These are phyloP conservation scores for Atrichornis clamosus DNA, from an alignment of 2,113 vertebrate species.

Conservation along the genomic window DNA sequence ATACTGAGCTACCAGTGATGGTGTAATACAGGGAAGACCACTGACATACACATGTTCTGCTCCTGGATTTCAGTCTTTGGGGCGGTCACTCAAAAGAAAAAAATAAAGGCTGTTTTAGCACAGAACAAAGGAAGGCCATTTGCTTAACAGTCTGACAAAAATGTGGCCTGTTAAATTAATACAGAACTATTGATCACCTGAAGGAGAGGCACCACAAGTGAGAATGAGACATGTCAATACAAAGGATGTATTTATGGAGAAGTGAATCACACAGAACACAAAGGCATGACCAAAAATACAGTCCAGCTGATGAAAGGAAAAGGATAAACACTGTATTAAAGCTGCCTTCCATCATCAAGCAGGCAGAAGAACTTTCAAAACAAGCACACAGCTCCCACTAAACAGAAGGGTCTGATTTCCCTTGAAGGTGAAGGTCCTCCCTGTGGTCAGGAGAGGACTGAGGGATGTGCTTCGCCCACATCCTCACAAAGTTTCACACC, in stretches of 20 bases:
- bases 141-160: neutral
- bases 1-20: neutral
- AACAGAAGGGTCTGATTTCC: neutral
- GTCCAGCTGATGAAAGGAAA: neutral
- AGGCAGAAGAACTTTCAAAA: neutral
- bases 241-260: neutral
- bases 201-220: neutral
- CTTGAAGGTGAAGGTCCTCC: neutral
- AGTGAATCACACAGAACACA: neutral
- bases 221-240: neutral
- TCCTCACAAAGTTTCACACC: neutral
- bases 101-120: neutral
- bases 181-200: neutral
- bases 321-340: neutral
- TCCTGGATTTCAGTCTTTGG: neutral
- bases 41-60: neutral
- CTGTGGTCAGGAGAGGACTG: neutral
- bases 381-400: neutral
- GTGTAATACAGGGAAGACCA: neutral
- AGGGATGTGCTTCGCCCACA: neutral
- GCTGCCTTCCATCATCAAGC: neutral
- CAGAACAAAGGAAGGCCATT: neutral
- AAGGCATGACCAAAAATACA: neutral
- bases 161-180: neutral
- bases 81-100: neutral